Base-by-base conservation (phyloP, 2,113 vertebrate genomes). In the Anthoscopus minutus region DNA sequence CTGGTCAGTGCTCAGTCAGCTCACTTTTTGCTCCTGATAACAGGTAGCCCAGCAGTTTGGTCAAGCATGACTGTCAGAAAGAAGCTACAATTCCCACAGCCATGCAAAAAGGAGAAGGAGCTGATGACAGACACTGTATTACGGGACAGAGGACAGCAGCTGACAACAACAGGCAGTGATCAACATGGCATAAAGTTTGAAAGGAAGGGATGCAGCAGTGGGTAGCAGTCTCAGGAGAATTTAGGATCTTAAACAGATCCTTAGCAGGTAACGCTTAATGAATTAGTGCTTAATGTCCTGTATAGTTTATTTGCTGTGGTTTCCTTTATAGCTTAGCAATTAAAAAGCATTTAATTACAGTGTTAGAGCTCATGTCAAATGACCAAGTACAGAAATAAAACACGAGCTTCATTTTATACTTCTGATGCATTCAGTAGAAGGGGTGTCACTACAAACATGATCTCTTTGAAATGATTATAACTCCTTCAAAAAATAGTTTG, bases 41-140 rank as follows among this genome's bases (percentile, higher is more conserved):
- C 2, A 37, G 7, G 38, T 30, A 44, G 4, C 6, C 15, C 4
- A 3, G 60, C 23, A 42, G 13, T 57, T 83, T 2, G 1, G 7
- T 51, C 30, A 45, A 48, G 11, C 9, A 37, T 73, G n/a, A 53
- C 57, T 51, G 11, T 15, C 9, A 30, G 45, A 66, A 79, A 28
- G 28, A 56, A 81, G 27, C 11, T 31, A 13, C 5, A 42, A 58
- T 38, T 28, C 62, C 73, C 27, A 56, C 30, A 56, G 33, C 8
- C 4, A 2, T 10, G 5, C 24, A 5, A 35, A 25, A 93, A 92
- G 28, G 25, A 50, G 35, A 42, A 65, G 18, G 35, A 40, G 7
- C 10, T 23, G 2, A 6, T 56, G 51, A 62, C 4, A 4, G 51
- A 62, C 4, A 4, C 7, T 35, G 13, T 50, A 8, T 58, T 65